Conservation (phyloP, 2,113 vertebrate species). For the Oxygymnocypris stewartii region DNA sequence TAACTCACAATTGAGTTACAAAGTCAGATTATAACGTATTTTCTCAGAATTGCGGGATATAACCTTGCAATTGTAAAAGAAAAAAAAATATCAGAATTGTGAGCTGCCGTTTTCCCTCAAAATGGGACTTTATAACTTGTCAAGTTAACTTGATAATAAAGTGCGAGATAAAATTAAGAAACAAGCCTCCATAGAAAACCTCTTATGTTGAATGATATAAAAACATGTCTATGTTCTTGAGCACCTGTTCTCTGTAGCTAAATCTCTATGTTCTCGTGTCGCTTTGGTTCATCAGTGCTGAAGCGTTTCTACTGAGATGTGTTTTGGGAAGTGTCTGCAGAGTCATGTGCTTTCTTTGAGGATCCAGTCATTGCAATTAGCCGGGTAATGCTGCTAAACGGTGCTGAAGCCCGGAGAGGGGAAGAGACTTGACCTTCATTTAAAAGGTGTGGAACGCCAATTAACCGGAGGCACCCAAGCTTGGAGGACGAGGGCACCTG, state of each 20-base stretch:
- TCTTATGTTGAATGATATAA: not conserved
- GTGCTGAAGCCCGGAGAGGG: slow-evolving; percentile 50
- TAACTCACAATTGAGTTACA: too few relatives aligned
- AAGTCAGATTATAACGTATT: too few relatives aligned
- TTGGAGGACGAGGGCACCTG: slow-evolving; percentile 55
- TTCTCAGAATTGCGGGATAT: too few relatives aligned
- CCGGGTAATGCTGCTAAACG: slow-evolving; percentile 56
- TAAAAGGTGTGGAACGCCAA: slow-evolving; percentile 62
- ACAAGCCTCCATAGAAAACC: not conserved
- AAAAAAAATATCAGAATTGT: too few relatives aligned
- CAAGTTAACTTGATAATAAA: too few relatives aligned
- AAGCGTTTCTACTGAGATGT: slow-evolving; percentile 26
- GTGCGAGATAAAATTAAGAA: not conserved
- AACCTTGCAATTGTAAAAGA: too few relatives aligned
- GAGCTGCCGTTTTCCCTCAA: too few relatives aligned
- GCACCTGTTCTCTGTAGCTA: slow-evolving; percentile 1
- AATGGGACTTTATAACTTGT: too few relatives aligned
- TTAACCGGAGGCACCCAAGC: slow-evolving; percentile 63
- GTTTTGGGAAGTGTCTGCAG: slow-evolving; percentile 5
- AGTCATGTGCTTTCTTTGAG: slow-evolving; percentile 31
- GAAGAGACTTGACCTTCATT: slow-evolving; percentile 63
- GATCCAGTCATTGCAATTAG: slow-evolving; percentile 53
- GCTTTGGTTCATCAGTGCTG: slow-evolving; percentile 3
- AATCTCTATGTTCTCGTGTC: slow-evolving; percentile 25
- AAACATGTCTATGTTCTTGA: not conserved